Conservation (phyloP, 2,888 invertebrate species). For the Cryptus viduatorius region DNA sequence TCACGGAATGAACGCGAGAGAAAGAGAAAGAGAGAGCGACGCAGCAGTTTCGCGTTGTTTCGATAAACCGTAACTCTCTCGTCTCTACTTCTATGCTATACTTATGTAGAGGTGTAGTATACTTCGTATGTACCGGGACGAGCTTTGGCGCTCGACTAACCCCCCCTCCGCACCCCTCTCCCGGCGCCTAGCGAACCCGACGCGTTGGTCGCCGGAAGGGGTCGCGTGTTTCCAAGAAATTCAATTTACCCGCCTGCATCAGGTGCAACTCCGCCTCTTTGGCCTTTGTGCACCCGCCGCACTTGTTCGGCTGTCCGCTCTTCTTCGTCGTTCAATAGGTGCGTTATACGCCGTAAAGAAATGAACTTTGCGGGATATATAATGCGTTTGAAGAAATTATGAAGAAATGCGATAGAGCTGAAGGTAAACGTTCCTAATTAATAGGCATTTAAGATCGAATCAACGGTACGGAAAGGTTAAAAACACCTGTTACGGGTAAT, state of each 20-base stretch:
- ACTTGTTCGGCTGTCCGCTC: neutral
- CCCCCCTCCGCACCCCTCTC: neutral
- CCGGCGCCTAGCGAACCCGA: neutral
- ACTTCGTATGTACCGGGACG: slow-evolving; percentile 16
- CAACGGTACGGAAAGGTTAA: neutral
- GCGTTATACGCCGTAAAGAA: neutral
- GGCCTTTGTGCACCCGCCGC: slow-evolving; percentile 11
- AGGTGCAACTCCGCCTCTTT: slow-evolving; percentile 3
- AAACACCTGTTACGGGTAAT: neutral
- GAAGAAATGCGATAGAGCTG: slow-evolving; percentile 3
- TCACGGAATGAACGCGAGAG: neutral
- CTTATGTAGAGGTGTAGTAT: slow-evolving; percentile 14
- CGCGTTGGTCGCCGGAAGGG: slow-evolving; percentile 28
- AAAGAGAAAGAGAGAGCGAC: neutral
- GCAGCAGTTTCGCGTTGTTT: slow-evolving; percentile 44
- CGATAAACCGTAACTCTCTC: slow-evolving; percentile 45
- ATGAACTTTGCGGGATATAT: neutral
- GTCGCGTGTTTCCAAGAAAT: slow-evolving; percentile 57
- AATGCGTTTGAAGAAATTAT: neutral
- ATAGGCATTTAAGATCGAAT: neutral
- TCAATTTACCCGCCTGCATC: slow-evolving; percentile 46
- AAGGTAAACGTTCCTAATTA: slow-evolving; percentile 1
- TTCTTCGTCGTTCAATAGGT: neutral
- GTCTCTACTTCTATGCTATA: slow-evolving; percentile 11
- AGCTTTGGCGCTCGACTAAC: slow-evolving; percentile 23